Base-by-base conservation (phyloP, 2,113 vertebrate genomes). In the Thinocorus orbignyianus region DNA sequence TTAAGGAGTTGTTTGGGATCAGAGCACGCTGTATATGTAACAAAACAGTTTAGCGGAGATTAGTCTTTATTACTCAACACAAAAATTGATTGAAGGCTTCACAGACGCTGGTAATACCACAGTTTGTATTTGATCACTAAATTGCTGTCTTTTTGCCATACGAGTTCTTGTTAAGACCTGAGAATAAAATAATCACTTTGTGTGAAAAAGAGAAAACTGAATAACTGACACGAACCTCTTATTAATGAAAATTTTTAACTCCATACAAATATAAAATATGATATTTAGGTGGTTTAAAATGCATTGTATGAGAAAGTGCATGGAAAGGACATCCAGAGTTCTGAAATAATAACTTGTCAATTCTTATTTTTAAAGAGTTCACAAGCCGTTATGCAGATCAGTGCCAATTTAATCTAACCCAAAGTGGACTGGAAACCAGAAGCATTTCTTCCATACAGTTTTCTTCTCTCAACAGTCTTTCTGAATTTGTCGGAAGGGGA, bases 1-100 rank as follows among this genome's bases (percentile, higher is more conserved):
- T 97, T 96, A 96, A 86, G 88, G 90, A 90, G 61, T 68, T 91
- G 48, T 88, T 93, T 94, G 80, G 92, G 88, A 94, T 96, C 82
- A 95, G 76, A 81, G 64, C 55, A 33, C 37, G 79, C 76, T 88
- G 42, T 55, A 96, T 93, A 72, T 89, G 57, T 92, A 96, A 88
- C 69, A 93, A 88, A 94, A 96, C 88, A 94, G 61, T 95, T 94
- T 74, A 96, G 48, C 83, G 54, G 92, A 95, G 96, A 92, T 96
- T 96, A 96, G 79, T 92, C 86, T 79, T 88, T 78, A 88, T 93
- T 93, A 69, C 69, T 95, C 26, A 68, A 69, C 1, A 18, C 64
- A 88, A 76, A 96, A 89, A 81, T 49, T 93, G 80, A 94, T 96
- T 88, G 90, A 90, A 86, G 80, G 42, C 52, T 74, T 92, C 65